A percentile compares a stretch with the other conserved stretches of the same genome.
phyloP scores from a whole-genome alignment of 2,888 invertebrate species.

The Meganola albula region DNA sequence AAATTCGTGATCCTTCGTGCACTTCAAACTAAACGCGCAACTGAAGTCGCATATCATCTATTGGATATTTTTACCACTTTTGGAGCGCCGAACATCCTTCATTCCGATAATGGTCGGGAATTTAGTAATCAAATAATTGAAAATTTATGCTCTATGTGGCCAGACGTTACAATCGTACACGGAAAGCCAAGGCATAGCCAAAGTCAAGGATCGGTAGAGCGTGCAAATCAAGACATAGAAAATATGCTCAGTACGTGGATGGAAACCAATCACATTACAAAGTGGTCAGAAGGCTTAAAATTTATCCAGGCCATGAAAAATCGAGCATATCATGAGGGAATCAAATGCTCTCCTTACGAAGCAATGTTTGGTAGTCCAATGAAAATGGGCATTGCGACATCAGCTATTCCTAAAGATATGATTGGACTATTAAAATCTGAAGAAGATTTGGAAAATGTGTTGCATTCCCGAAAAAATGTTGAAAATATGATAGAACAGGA shows the following conservation, averaged over 20 bases:
- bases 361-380: slow-evolving; percentile 34
- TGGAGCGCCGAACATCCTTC: slow-evolving; percentile 43
- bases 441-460: not conserved
- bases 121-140: slow-evolving; percentile 26
- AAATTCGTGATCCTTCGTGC: slow-evolving; percentile 44
- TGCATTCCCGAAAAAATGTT: too few species aligned
- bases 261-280: slow-evolving; percentile 33
- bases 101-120: slow-evolving; percentile 38
- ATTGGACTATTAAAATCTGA: not conserved
- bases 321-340: slow-evolving; percentile 38
- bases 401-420: slow-evolving; percentile 10
- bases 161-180: slow-evolving; percentile 41
- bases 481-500: too few species aligned
- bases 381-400: slow-evolving; percentile 9
- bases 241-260: slow-evolving; percentile 46
- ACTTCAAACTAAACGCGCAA: slow-evolving; percentile 36
- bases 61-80: slow-evolving; percentile 44
- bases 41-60: slow-evolving; percentile 40
- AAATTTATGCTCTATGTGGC: slow-evolving; percentile 30
- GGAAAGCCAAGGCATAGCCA: slow-evolving; percentile 39
- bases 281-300: slow-evolving; percentile 46
- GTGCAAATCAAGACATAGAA: slow-evolving; percentile 42
- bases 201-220: slow-evolving; percentile 38
- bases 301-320: slow-evolving; percentile 55
- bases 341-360: slow-evolving; percentile 38